phyloP scores from a whole-genome alignment of 2,888 invertebrate genomes.

The Pseudococcus jackbeardsleyi region DNA sequence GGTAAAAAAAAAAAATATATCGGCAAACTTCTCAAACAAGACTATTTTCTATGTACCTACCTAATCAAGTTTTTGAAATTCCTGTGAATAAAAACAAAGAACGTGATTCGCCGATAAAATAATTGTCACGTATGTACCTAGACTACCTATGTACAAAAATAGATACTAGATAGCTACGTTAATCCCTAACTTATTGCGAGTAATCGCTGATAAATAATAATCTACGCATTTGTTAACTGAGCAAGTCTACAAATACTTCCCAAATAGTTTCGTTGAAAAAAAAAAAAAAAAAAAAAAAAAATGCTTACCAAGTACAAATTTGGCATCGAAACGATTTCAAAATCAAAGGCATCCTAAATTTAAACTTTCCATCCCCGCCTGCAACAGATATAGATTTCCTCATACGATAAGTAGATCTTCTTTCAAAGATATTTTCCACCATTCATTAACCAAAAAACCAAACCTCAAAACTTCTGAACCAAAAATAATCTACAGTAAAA shows the following conservation, averaged over 20 bases:
- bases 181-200: neutral
- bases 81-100: neutral
- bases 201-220: neutral
- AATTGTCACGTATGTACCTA: neutral
- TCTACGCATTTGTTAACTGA: too few species aligned
- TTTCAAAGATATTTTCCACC: neutral
- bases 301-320: too few species aligned
- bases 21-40: neutral
- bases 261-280: neutral
- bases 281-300: too few species aligned
- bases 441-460: neutral
- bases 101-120: neutral
- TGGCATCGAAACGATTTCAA: neutral
- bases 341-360: neutral
- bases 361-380: neutral
- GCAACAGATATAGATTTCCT: neutral
- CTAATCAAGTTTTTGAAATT: neutral
- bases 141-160: too few species aligned
- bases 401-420: neutral
- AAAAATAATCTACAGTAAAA: neutral
- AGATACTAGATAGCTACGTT: neutral
- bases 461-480: neutral
- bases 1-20: too few species aligned
- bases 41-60: too few species aligned
- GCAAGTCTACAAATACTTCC: neutral